Percentiles rank a stretch among this genome's conserved stretches.
These are phyloP conservation scores for Lasioglossum vierecki DNA, from an alignment of 2,888 invertebrate genomes.

Conservation along the genomic window DNA sequence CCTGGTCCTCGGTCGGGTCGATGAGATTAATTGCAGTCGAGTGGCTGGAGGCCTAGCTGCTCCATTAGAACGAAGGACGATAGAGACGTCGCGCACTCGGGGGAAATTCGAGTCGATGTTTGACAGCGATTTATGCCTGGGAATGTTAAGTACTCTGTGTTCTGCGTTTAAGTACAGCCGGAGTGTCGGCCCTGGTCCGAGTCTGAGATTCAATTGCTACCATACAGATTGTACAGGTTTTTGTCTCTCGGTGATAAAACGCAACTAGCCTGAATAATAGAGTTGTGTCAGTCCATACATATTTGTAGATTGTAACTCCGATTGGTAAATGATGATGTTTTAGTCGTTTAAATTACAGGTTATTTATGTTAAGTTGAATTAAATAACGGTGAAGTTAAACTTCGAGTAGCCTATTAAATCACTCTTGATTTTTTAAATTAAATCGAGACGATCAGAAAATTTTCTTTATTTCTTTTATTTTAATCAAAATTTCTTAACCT, in stretches of 20 bases:
- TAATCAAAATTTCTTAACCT: too few species aligned
- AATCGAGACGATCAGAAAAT: too few species aligned
- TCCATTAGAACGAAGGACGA: constrained; percentile 11
- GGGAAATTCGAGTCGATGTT: constrained; percentile 2
- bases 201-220: background rate
- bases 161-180: background rate
- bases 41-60: background rate
- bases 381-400: too few species aligned
- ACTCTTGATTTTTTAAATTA: too few species aligned
- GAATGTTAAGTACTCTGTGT: constrained; percentile 5
- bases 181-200: background rate
- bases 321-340: background rate
- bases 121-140: constrained; percentile 18
- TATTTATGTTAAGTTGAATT: too few species aligned
- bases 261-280: background rate
- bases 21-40: constrained; percentile 24
- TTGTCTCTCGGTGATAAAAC: background rate
- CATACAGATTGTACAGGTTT: background rate
- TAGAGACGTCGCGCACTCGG: constrained; percentile 2
- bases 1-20: background rate
- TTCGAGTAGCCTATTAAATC: too few species aligned
- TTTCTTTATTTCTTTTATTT: too few species aligned
- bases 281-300: background rate
- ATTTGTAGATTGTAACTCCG: too few species aligned
- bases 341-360: background rate